Base-by-base conservation (phyloP, 2,888 invertebrate species). In the Agrochola circellaris region DNA sequence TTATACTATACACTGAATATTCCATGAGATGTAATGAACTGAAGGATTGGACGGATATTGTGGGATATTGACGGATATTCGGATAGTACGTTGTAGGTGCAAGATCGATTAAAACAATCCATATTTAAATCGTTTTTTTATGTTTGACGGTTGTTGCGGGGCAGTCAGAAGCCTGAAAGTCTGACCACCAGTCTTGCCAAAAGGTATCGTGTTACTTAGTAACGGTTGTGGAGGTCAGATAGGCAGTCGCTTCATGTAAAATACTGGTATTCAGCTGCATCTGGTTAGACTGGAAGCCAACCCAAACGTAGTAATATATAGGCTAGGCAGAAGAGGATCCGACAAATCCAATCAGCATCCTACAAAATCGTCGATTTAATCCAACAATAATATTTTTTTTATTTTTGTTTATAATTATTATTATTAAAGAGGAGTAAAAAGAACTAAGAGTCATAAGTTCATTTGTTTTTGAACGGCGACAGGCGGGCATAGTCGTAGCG, bases 21-120 rank as follows among this genome's bases (percentile, higher is more conserved):
- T 85, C 75, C 75, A 85, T 34, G 76, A 76, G 76, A 82, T 74
- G 48, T 83, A 82, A 67, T 54, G 79, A 58, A 81, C 72, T 81
- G 79, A 83, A 61, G 71, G 78, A 17, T 48, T 70, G 56, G 60
- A 30, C 51, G 71, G 75, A 42, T 61, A 51, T 23, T 83, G 68
- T 72, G 60, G 66, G 67, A 56, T 77, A 58, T 45, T 56, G 45
- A 38, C 3, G 42, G 70, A 70, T 79, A 71, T 54, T 51, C 23
- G 66, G 60, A 51, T 51, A 42, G n/a, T 30, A 26, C 0, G 9
- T 45, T 45, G 3, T 72, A 23, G 8, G 26, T 51, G 38, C 17
- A 26, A 11, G 23, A 26, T 48, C 11, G 9, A 45, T 58, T 48
- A 38, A 11, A 26, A 48, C 5, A 38, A 15, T 34, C 2, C n/a